These are phyloP conservation scores for Leucophenga varia DNA, from an alignment of 1,140 invertebrate species.

Conservation along the genomic window DNA sequence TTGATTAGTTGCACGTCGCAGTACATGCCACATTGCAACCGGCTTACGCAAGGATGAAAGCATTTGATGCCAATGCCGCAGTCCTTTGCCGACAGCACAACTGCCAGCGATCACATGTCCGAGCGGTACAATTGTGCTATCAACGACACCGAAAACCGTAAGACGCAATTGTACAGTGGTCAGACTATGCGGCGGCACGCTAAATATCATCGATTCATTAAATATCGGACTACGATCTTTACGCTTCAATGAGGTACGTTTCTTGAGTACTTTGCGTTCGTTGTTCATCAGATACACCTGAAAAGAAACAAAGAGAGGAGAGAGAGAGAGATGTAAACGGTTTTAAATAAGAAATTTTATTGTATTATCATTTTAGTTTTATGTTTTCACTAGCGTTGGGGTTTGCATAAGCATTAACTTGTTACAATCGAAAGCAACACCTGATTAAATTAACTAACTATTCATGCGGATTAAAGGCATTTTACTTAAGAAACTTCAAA, in stretches of 20 bases:
- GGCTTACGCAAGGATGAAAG: conserved; percentile 76
- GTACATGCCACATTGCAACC: conserved; percentile 81
- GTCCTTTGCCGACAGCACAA: conserved; percentile 67
- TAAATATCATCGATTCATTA: conserved; percentile 80
- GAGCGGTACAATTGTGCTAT: conserved; percentile 61
- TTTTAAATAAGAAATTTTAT: too few species aligned
- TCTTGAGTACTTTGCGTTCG: conserved; percentile 76
- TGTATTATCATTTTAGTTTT: too few species aligned
- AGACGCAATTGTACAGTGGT: conserved; percentile 71
- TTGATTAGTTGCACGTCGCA: conserved; percentile 59
- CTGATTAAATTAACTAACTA: too few species aligned
- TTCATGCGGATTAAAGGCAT: too few species aligned
- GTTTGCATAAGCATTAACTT: too few species aligned
- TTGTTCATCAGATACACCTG: conserved; percentile 76
- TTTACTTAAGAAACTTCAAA: too few species aligned
- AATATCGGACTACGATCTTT: conserved; percentile 73
- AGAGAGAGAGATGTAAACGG: neutral
- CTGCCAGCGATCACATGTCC: conserved; percentile 75
- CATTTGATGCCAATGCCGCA: conserved; percentile 85
- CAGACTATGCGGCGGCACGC: conserved; percentile 65
- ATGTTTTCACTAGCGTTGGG: too few species aligned
- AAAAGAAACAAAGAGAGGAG: neutral
- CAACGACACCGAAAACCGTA: conserved; percentile 67
- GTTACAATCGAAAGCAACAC: too few species aligned
- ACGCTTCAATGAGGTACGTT: conserved; percentile 71